A percentile compares a stretch with the other conserved stretches of the same genome.
Conservation (phyloP, 35 echinoderm and acorn worm genomes). For the Heliocidaris erythrogramma region DNA sequence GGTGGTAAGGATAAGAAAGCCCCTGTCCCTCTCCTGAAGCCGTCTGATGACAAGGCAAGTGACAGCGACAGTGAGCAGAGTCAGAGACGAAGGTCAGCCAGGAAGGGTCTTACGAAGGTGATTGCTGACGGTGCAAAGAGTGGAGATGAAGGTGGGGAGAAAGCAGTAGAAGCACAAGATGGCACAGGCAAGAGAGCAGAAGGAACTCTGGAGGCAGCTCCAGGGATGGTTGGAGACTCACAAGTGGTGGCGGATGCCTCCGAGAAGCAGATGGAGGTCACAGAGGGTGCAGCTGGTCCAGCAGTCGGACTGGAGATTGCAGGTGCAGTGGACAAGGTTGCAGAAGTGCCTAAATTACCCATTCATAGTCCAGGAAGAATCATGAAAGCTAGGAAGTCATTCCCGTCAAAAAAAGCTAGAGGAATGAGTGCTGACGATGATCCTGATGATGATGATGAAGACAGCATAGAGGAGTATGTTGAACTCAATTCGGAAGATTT, state of each 20-base stretch:
- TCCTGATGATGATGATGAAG: slow-evolving; percentile 32
- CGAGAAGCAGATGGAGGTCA: neutral
- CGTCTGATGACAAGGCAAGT: neutral
- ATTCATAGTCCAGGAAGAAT: neutral
- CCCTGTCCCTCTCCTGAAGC: neutral
- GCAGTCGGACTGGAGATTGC: neutral
- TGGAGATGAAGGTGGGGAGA: neutral
- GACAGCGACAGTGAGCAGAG: slow-evolving; percentile 35
- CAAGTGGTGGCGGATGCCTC: neutral
- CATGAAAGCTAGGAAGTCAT: slow-evolving; percentile 43
- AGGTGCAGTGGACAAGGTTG: neutral
- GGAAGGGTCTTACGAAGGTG: neutral
- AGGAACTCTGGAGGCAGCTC: neutral
- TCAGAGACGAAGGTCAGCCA: neutral
- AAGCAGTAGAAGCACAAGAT: neutral
- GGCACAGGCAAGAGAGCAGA: neutral
- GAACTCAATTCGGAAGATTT: neutral
- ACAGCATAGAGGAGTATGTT: slow-evolving; percentile 32
- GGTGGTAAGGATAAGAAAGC: neutral
- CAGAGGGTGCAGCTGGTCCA: neutral
- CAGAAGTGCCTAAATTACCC: neutral
- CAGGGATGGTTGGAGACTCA: neutral
- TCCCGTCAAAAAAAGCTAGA: slow-evolving; percentile 13
- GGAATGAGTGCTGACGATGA: slow-evolving; percentile 14
- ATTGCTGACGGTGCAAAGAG: neutral